Evolutionary conservation across 2,113 vertebrate species (phyloP), one percentile per base, ranked within the genome.

Genomic region (Phyllopteryx taeniolatus): DNA sequence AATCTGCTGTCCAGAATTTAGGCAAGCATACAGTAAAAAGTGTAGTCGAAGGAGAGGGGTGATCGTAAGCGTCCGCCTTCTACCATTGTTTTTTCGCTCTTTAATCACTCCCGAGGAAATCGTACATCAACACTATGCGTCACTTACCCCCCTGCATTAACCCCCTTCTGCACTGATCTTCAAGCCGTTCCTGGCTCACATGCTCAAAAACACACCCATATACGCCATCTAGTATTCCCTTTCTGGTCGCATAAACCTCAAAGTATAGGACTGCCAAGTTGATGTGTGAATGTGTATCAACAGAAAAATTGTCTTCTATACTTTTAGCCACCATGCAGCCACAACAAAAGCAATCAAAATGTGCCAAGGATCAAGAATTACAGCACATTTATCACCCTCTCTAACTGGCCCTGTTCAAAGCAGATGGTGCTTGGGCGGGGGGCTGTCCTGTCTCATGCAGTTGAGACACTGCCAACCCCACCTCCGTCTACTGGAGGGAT

Each of bases 1-100:
- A n/a, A 67, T 22, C 78, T 67, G 71, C 81, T 81, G 78, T 60
- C 54, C 62, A 78, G 79, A 79, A 77, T 91, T 78, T 8, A 73
- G 31, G 79, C 80, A 81, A 88, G 78, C 72, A 72, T 74, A n/a
- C 62, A 64, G 39, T 8, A 39, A 10, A 19, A 62, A 56, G 10
- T 27, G n/a, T 15, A 14, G 20, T 7, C n/a, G 43, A 22, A 47
- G 43, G n/a, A 66, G 43, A 66, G 69, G 31, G 47, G 20, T 33
- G 14, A 51, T 51, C 31, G 47, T 49, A 68, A 68, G 8, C 27
- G 9, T 63, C 73, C 31, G 46, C 46, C 15, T 66, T 56, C 65
- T 12, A 15, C 73, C 75, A 49, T 77, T 72, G 66, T 67, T 75
- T 27, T 72, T 78, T 70, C 78, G 78, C 64, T 31, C 72, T 75